These are phyloP conservation scores for Rhyacichthys aspro DNA, from an alignment of 2,797 vertebrate genomes.

Conservation along the genomic window DNA sequence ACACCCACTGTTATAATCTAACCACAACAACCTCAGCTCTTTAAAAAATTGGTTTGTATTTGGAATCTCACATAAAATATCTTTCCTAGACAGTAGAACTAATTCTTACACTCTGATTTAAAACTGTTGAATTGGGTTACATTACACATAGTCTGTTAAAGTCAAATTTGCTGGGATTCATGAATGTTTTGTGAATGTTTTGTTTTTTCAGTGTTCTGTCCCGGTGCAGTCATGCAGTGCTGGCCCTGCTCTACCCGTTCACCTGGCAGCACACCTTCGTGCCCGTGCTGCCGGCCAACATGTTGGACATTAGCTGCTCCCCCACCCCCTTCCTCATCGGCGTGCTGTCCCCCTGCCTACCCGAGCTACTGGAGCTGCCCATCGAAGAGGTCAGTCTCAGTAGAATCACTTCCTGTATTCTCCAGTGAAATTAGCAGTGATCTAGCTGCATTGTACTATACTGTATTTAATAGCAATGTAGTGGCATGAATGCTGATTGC, in stretches of 20 bases:
- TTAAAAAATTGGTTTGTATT: not conserved
- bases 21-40: not conserved
- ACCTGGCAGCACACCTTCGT: conserved; percentile 99
- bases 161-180: no score
- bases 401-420: not conserved
- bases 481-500: no score
- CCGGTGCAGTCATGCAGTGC: conserved; percentile 89
- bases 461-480: no score
- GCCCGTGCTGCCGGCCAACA: conserved; percentile 91
- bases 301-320: conserved; percentile 98
- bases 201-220: conserved; percentile 84
- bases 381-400: conserved; percentile 89
- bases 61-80: not conserved
- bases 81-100: no score
- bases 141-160: conserved; percentile 7
- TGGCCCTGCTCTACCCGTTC: conserved; percentile 93
- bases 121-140: not conserved
- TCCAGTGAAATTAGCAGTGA: not conserved
- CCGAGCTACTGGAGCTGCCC: conserved; percentile 91
- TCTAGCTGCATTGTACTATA: no score
- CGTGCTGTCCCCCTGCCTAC: conserved; percentile 89
- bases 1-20: not conserved
- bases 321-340: conserved; percentile 97
- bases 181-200: not conserved
- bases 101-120: no score